Evolutionary conservation across 2,797 vertebrate species (phyloP).

Genomic region (Ptychobarbus kaznakovi): DNA sequence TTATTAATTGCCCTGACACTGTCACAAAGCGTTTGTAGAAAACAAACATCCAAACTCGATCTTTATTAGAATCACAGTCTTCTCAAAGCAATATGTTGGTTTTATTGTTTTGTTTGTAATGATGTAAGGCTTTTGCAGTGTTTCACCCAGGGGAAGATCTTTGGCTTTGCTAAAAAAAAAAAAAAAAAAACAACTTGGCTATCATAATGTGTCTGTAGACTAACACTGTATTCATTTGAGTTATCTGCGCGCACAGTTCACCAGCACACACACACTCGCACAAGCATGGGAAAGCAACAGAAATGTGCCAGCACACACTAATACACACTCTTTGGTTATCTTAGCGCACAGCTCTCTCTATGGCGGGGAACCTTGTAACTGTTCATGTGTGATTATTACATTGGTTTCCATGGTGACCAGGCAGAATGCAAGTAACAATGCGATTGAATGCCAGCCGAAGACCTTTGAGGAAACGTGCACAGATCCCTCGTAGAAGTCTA

Average conservation of each 20-base stretch:
- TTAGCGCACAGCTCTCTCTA: conserved; percentile 49
- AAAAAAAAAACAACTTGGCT: conserved; percentile 10
- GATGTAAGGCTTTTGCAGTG: conserved; percentile 34
- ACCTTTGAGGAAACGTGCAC: conserved; percentile 59
- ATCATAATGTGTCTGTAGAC: conserved; percentile 43
- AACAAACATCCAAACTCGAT: conserved; percentile 55
- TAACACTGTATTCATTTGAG: conserved; percentile 39
- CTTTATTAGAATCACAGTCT: conserved; percentile 46
- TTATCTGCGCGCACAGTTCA: conserved; percentile 32
- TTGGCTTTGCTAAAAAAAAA: conserved; percentile 25
- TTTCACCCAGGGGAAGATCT: conserved; percentile 50
- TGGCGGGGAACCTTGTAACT: conserved; percentile 60
- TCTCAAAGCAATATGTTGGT: conserved; percentile 45
- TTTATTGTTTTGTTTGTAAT: conserved; percentile 49
- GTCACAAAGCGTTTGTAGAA: conserved; percentile 56
- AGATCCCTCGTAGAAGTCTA: conserved; percentile 52
- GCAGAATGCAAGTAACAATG: conserved; percentile 58
- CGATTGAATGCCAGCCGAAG: conserved; percentile 59
- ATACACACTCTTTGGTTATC: conserved; percentile 38
- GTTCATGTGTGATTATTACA: conserved; percentile 64
- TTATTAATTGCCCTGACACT: conserved; percentile 62
- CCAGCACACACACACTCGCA: neutral
- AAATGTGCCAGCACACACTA: conserved; percentile 29
- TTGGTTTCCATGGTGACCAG: conserved; percentile 64
- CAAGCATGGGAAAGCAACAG: neutral